A percentile compares a stretch with the other conserved stretches of the same genome.
Evolutionary conservation across 1,140 invertebrate genomes (phyloP).

Genomic region (Telenomus remus): DNA sequence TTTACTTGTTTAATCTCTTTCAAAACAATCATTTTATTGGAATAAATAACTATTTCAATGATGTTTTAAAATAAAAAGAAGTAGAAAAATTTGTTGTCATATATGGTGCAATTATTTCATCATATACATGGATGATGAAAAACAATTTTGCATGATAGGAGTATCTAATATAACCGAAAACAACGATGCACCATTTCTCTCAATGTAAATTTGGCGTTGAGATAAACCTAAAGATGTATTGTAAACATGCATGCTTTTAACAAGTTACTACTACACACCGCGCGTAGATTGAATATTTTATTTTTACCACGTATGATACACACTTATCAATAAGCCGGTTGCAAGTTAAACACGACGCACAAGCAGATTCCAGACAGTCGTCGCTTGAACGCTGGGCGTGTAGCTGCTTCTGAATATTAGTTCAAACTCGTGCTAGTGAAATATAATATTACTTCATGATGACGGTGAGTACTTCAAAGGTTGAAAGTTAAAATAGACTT

Average conservation of each 20-base stretch:
- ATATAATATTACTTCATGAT: neutral
- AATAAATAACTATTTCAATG: no score
- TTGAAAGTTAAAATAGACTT: no score
- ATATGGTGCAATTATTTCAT: constrained; percentile 4
- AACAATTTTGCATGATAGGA: no score
- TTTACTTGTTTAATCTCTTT: no score
- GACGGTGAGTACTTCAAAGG: neutral
- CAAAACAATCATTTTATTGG: no score
- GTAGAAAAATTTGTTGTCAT: neutral
- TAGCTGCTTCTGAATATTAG: neutral
- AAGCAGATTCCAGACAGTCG: constrained; percentile 12
- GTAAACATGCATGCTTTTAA: no score
- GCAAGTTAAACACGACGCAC: constrained; percentile 16
- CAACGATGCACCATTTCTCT: neutral
- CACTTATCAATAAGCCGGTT: constrained; percentile 29
- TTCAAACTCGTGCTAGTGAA: no score
- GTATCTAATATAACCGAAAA: no score
- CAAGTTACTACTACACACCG: no score
- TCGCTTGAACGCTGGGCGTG: constrained; percentile 4
- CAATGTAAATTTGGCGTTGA: constrained; percentile 7
- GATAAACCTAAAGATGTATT: constrained; percentile 17
- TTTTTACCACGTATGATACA: constrained; percentile 20
- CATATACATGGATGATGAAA: neutral
- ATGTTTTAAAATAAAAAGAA: no score
- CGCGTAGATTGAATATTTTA: constrained; percentile 12